These are phyloP conservation scores for Leptoteleia sp. DNA, from an alignment of 1,140 invertebrate genomes.

Conservation along the genomic window DNA sequence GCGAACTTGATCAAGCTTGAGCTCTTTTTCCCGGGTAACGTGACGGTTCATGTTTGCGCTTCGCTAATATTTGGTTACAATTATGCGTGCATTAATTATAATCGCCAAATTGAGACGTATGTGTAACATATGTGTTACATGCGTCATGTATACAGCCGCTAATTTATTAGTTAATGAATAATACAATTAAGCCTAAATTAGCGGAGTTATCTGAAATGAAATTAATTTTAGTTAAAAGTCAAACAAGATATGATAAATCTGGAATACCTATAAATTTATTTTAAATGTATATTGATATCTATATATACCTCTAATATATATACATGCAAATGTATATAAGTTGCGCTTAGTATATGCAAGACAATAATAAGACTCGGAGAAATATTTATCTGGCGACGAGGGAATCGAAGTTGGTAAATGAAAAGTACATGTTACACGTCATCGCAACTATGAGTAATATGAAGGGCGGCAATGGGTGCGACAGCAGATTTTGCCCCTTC, in stretches of 20 bases:
- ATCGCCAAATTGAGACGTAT: background rate
- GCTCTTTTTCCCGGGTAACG: no score
- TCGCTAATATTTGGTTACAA: constrained; percentile 19
- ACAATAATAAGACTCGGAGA: constrained; percentile 60
- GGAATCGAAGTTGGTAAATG: constrained; percentile 65
- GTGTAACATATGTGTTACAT: background rate
- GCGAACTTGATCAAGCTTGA: no score
- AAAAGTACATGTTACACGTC: constrained; percentile 68
- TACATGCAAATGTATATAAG: constrained; percentile 25
- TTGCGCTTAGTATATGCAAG: constrained; percentile 26
- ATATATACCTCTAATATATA: no score
- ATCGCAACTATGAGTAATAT: constrained; percentile 66
- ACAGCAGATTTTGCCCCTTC: constrained; percentile 45
- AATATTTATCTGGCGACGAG: constrained; percentile 64
- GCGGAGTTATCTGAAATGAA: background rate
- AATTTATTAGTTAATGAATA: constrained; percentile 8
- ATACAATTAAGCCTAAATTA: background rate
- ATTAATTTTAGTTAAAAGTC: background rate
- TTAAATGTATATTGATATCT: constrained; percentile 37
- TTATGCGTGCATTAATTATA: constrained; percentile 26
- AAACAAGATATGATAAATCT: constrained; percentile 8
- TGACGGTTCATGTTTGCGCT: constrained; percentile 5
- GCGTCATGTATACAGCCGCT: background rate
- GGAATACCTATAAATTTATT: constrained; percentile 32
- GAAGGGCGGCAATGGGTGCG: constrained; percentile 55